phyloP scores from a whole-genome alignment of 1,140 invertebrate species.

The Sycophaga agraensis region DNA sequence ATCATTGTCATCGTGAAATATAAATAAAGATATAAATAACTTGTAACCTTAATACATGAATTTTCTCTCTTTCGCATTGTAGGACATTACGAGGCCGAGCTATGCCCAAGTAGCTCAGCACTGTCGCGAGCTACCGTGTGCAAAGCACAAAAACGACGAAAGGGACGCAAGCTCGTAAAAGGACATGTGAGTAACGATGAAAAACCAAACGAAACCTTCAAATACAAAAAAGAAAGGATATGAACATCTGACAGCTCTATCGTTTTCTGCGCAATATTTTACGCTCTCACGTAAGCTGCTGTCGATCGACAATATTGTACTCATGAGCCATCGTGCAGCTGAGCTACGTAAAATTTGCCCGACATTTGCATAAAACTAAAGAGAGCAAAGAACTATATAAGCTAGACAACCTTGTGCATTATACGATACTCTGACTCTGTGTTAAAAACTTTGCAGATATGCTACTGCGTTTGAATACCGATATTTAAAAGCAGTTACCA shows the following conservation, averaged over 20 bases:
- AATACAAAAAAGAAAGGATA: too few species aligned
- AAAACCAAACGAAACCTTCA: constrained; percentile 3
- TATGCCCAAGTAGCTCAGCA: constrained; percentile 84
- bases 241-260: background rate
- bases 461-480: constrained; percentile 46
- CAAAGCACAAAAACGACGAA: constrained; percentile 59
- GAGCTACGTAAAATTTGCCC: constrained; percentile 4
- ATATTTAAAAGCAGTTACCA: constrained; percentile 49
- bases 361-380: constrained; percentile 20
- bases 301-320: constrained; percentile 1
- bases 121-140: constrained; percentile 61
- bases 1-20: background rate
- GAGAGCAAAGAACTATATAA: too few species aligned
- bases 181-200: constrained; percentile 46
- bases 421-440: constrained; percentile 6
- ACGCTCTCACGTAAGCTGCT: background rate
- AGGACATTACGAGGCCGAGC: constrained; percentile 68
- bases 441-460: constrained; percentile 44
- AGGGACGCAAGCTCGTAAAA: constrained; percentile 55
- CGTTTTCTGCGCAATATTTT: background rate
- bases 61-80: constrained; percentile 32
- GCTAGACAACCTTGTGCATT: constrained; percentile 16
- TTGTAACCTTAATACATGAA: constrained; percentile 10
- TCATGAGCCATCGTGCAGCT: background rate
- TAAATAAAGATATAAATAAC: constrained; percentile 1